Evolutionary conservation across 2,888 invertebrate genomes (phyloP), one percentile per base, ranked within the genome.

Genomic region (Stratiomys singularior): DNA sequence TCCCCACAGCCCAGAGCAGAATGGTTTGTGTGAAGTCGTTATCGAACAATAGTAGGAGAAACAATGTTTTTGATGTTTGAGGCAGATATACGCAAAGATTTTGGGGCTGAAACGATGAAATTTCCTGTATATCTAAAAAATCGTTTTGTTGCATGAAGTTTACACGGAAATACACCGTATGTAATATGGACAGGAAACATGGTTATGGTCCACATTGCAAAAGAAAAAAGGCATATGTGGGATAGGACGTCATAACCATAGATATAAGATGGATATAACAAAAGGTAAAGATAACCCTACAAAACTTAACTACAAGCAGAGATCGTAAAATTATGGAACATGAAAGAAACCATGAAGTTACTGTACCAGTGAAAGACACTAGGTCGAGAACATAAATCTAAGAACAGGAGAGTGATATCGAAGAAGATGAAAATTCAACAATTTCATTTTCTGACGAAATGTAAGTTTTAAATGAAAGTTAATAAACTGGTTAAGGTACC

Each of bases 161-260:
- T n/a, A n/a, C n/a, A n/a, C n/a, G n/a, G n/a, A n/a, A n/a, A n/a
- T n/a, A n/a, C n/a, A n/a, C n/a, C n/a, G n/a, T n/a, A n/a, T n/a
- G n/a, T n/a, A n/a, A n/a, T n/a, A n/a, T n/a, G n/a, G n/a, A n/a
- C n/a, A n/a, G n/a, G n/a, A n/a, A n/a, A n/a, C n/a, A n/a, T n/a
- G n/a, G n/a, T n/a, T n/a, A n/a, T n/a, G 77, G 83, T 82, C 5
- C 84, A 85, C 69, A 79, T 85, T 37, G 84, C 85, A 2, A 83
- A 85, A 78, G 79, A 84, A 77, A 83, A 81, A 76, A 76, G 83
- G 52, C 28, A 21, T 23, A 85, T 84, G 78, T 82, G 80, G 81
- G 83, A 85, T 78, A 47, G 82, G 0, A 85, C 85, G 71, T 78
- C 82, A 15, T 4, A 23, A 25, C 11, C 9, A 25, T 15, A 25